A percentile compares a stretch with the other conserved stretches of the same genome.
Conservation (phyloP, 2,113 vertebrate species). For the Steatornis caripensis region DNA sequence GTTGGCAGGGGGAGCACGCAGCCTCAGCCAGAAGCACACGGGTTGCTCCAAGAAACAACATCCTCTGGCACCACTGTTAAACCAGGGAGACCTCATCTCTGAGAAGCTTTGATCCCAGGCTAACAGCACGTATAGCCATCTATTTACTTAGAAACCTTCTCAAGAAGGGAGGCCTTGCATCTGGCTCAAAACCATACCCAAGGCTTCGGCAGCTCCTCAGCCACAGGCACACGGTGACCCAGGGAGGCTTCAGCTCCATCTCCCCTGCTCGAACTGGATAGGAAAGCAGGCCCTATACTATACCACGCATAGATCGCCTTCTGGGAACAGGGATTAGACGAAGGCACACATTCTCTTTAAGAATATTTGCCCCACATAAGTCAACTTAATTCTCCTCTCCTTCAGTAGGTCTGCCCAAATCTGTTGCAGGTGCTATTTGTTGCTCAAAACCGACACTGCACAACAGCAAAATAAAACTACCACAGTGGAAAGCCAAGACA, state of each 20-base stretch:
- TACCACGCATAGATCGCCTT: background rate
- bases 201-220: background rate
- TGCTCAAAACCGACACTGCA: background rate
- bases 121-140: background rate
- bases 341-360: fast-evolving
- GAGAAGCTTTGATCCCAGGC: background rate
- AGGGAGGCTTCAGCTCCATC: background rate
- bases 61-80: background rate
- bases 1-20: background rate
- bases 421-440: background rate
- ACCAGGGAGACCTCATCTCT: background rate
- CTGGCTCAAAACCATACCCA: background rate
- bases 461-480: background rate
- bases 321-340: background rate
- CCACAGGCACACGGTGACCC: fast-evolving
- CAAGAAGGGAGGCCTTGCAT: background rate
- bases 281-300: background rate
- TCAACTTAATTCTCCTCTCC: background rate
- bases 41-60: background rate
- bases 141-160: background rate
- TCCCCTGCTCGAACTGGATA: background rate
- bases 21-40: background rate
- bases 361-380: background rate
- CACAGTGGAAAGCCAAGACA: background rate
- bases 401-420: background rate